Percentiles rank a stretch among this genome's conserved stretches.
These are phyloP conservation scores for Halichondria panicea DNA, from an alignment of 37 sponge, comb jelly and placozoan species.

Conservation along the genomic window DNA sequence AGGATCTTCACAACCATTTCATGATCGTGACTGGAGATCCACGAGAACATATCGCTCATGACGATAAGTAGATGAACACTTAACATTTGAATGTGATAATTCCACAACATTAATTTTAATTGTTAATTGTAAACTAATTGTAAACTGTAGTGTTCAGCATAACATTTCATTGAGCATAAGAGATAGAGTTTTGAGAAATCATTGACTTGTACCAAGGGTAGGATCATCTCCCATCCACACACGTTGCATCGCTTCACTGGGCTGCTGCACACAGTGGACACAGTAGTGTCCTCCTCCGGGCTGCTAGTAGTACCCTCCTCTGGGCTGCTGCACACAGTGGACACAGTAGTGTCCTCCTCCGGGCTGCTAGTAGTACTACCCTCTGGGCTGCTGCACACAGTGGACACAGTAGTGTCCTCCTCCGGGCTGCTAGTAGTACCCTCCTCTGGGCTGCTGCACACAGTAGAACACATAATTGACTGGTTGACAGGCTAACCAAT, in stretches of 20 bases:
- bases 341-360: neutral
- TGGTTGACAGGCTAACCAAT: too few species aligned
- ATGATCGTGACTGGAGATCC: slow-evolving; percentile 71
- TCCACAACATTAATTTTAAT: neutral
- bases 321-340: neutral
- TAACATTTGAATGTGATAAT: neutral
- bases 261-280: neutral
- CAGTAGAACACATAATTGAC: too few species aligned
- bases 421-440: neutral
- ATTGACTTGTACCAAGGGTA: slow-evolving; percentile 20
- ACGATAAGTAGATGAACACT: neutral
- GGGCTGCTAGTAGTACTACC: neutral
- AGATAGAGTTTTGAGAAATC: slow-evolving; percentile 16
- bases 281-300: neutral
- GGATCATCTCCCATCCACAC: neutral
- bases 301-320: too few species aligned
- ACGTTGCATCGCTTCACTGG: neutral
- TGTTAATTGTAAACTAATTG: too few species aligned
- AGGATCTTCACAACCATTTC: slow-evolving; percentile 86
- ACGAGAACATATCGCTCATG: slow-evolving; percentile 8
- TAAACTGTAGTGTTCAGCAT: slow-evolving; percentile 5
- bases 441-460: neutral
- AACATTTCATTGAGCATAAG: slow-evolving; percentile 50
- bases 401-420: neutral
- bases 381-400: neutral